phyloP scores from a whole-genome alignment of 1,140 invertebrate species.

The Halesus radiatus region DNA sequence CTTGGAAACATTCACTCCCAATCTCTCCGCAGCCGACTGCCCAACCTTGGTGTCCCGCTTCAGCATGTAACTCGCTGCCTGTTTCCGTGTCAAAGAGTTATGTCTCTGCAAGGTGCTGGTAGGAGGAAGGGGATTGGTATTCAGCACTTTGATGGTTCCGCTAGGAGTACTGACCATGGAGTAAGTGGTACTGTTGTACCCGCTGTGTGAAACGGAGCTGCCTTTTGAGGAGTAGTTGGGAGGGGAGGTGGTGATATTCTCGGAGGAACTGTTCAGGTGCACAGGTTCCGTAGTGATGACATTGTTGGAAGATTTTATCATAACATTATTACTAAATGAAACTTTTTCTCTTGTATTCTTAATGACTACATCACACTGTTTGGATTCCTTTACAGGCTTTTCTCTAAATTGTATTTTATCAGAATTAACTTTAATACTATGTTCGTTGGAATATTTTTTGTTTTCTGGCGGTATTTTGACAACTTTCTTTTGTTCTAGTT shows the following conservation, averaged over 20 bases:
- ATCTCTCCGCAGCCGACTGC: conserved; percentile 67
- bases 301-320: conserved; percentile 69
- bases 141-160: conserved; percentile 63
- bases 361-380: conserved; percentile 59
- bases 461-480: conserved; percentile 45
- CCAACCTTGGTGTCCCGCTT: conserved; percentile 62
- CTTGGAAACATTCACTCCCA: conserved; percentile 64
- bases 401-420: conserved; percentile 53
- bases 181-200: conserved; percentile 48
- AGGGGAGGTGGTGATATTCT: conserved; percentile 63
- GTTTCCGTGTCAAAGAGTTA: conserved; percentile 72
- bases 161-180: conserved; percentile 58
- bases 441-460: conserved; percentile 62
- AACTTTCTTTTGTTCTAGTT: conserved; percentile 46
- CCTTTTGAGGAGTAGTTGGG: conserved; percentile 61
- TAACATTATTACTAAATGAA: conserved; percentile 68
- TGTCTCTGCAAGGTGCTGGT: conserved; percentile 70
- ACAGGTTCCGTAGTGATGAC: conserved; percentile 70
- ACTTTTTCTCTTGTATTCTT: conserved; percentile 66
- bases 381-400: conserved; percentile 52
- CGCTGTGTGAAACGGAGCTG: conserved; percentile 35
- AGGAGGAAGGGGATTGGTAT: conserved; percentile 64
- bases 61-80: conserved; percentile 69
- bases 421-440: conserved; percentile 57
- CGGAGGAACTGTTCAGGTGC: conserved; percentile 58